These are phyloP conservation scores for Chiloscyllium plagiosum DNA, from an alignment of 2,113 vertebrate species.

Conservation along the genomic window DNA sequence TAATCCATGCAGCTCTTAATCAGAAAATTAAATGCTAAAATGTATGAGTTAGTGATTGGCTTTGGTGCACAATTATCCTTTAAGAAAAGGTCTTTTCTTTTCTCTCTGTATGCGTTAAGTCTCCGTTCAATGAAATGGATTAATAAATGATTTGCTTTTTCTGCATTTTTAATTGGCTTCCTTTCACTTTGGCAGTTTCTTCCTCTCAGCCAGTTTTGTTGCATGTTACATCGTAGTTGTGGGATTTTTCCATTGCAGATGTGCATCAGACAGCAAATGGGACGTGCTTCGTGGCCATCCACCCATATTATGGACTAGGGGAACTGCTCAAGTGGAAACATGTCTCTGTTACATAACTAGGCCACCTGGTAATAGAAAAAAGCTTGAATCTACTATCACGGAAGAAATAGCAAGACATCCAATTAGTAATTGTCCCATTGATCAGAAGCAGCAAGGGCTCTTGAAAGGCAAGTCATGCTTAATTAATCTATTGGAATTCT, in stretches of 20 bases:
- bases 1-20: background rate
- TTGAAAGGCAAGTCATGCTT: too few relatives aligned
- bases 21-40: constrained; percentile 11
- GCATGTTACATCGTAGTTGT: background rate
- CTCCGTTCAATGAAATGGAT: background rate
- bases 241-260: background rate
- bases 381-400: too few relatives aligned
- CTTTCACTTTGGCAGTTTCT: background rate
- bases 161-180: background rate
- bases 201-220: background rate
- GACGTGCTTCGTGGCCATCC: background rate
- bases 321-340: background rate
- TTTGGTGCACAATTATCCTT: background rate
- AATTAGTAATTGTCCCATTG: too few relatives aligned
- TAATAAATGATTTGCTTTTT: background rate
- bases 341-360: too few relatives aligned
- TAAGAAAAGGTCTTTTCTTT: background rate
- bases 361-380: too few relatives aligned
- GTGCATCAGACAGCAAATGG: background rate
- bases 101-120: background rate
- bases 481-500: too few relatives aligned
- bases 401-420: too few relatives aligned
- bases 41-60: background rate
- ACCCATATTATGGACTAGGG: background rate
- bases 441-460: too few relatives aligned